Conservation (phyloP, 2,888 invertebrate genomes). For the Lepidocyrtoides sp. region DNA sequence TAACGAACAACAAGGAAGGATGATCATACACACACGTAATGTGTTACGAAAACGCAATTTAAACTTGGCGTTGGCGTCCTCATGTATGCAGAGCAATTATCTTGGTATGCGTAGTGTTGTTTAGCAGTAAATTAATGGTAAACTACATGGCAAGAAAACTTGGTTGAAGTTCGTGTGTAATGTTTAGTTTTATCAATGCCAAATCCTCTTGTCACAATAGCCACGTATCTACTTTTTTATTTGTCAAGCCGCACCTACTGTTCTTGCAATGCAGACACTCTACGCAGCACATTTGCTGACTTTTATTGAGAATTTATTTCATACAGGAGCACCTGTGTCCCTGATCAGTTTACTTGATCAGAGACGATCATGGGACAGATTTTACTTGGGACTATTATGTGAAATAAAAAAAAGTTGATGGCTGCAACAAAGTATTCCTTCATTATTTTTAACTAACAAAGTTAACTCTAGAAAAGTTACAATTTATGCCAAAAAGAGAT, state of each 20-base stretch:
- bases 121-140: too few relatives aligned
- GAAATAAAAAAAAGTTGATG: constrained; percentile 15
- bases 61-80: constrained; percentile 19
- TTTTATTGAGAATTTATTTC: constrained; percentile 49
- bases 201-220: constrained; percentile 42
- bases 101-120: neutral
- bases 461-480: neutral
- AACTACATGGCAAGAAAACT: too few relatives aligned
- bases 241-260: constrained; percentile 63
- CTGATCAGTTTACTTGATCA: neutral
- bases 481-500: neutral
- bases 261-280: constrained; percentile 1
- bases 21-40: neutral
- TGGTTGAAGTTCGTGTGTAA: too few relatives aligned
- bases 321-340: constrained; percentile 49
- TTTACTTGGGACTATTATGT: neutral
- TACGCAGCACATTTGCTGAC: constrained; percentile 19
- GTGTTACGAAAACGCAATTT: neutral
- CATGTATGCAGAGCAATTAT: neutral
- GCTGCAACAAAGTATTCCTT: neutral
- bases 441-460: constrained; percentile 15
- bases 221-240: constrained; percentile 61
- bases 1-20: constrained; percentile 11
- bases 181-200: constrained; percentile 52
- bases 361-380: neutral